Evolutionary conservation across 2,113 vertebrate genomes (phyloP).

Genomic region (Clupea harengus): DNA sequence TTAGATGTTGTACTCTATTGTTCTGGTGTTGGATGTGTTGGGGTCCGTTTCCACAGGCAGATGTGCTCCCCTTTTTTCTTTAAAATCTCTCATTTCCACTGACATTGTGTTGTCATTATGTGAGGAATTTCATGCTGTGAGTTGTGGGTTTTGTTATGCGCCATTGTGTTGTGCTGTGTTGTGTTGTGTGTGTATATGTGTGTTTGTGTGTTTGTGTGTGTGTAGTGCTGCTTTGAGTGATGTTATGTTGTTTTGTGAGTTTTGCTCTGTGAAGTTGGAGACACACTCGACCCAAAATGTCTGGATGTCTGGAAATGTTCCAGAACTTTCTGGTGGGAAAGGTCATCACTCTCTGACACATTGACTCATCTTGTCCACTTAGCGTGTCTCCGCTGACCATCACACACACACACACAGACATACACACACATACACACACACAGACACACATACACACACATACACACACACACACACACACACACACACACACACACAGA

Average conservation of each 20-base stretch:
- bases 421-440: neutral
- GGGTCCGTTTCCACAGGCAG: too few relatives aligned
- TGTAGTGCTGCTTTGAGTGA: neutral
- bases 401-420: neutral
- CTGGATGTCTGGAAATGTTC: neutral
- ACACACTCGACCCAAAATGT: neutral
- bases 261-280: neutral
- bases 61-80: too few relatives aligned
- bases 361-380: neutral
- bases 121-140: neutral
- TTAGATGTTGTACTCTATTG: too few relatives aligned
- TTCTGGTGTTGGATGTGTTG: too few relatives aligned
- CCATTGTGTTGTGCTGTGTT: neutral
- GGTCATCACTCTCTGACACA: slow-evolving; percentile 7
- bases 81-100: too few relatives aligned
- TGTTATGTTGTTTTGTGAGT: neutral
- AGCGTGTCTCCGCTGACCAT: neutral
- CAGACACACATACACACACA: neutral
- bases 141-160: neutral
- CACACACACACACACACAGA: neutral
- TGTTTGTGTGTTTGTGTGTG: neutral
- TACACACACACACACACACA: neutral
- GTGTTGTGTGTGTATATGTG: neutral
- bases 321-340: neutral
- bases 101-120: neutral